Percentiles rank a stretch among this genome's conserved stretches.
These are phyloP conservation scores for Drosophila kikkawai DNA, from an alignment of 1,140 invertebrate genomes.

Conservation along the genomic window DNA sequence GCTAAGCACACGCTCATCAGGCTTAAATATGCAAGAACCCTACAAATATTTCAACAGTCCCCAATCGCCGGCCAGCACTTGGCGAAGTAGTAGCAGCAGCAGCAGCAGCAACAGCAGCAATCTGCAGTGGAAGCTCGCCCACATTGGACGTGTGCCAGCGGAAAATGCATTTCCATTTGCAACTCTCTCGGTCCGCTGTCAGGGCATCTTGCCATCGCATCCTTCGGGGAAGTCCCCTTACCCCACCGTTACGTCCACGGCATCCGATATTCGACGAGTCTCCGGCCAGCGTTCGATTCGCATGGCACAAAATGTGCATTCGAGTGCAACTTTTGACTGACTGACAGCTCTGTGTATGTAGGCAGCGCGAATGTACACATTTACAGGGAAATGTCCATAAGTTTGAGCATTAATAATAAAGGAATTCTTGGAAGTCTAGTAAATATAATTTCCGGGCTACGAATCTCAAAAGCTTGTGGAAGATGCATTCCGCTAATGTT, in stretches of 20 bases:
- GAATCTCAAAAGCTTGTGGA: neutral
- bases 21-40: slow-evolving; percentile 29
- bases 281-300: slow-evolving; percentile 51
- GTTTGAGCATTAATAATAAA: neutral
- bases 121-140: slow-evolving; percentile 26
- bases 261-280: slow-evolving; percentile 24
- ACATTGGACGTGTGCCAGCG: slow-evolving; percentile 52
- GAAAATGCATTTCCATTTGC: slow-evolving; percentile 62
- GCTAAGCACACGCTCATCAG: slow-evolving; percentile 37
- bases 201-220: slow-evolving; percentile 33
- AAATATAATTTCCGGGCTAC: neutral
- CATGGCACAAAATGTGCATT: slow-evolving; percentile 68
- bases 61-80: slow-evolving; percentile 24
- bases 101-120: slow-evolving; percentile 10
- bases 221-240: slow-evolving; percentile 18
- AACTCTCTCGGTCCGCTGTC: slow-evolving; percentile 40
- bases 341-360: slow-evolving; percentile 28
- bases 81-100: slow-evolving; percentile 1
- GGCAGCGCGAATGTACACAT: slow-evolving; percentile 7
- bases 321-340: slow-evolving; percentile 74
- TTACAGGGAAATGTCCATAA: slow-evolving; percentile 12
- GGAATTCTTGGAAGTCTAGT: neutral
- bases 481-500: neutral
- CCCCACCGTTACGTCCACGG: slow-evolving; percentile 2
- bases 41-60: slow-evolving; percentile 29